Conservation (phyloP, 2,113 vertebrate genomes). For the Erythrocercus mccallii region DNA sequence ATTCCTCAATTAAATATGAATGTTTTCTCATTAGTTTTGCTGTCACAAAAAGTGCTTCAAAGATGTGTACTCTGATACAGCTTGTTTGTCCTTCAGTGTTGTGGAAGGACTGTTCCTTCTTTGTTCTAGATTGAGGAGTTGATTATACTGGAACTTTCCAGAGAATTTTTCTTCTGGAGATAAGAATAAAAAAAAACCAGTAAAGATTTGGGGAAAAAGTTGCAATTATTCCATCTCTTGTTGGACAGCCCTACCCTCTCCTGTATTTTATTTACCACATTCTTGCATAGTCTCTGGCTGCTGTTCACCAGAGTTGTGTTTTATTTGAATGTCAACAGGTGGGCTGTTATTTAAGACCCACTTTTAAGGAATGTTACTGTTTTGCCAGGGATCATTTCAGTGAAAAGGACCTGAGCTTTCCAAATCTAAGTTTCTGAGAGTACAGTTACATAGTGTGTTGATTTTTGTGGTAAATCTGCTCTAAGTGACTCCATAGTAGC, state of each 20-base stretch:
- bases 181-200: background rate
- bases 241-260: background rate
- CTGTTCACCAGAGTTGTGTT: background rate
- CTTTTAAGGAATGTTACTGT: slow-evolving; percentile 6
- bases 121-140: background rate
- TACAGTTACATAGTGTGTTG: background rate
- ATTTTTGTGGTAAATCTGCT: background rate
- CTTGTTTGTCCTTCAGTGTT: background rate
- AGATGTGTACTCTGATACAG: background rate
- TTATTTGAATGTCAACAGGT: slow-evolving; percentile 40
- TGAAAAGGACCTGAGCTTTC: slow-evolving; percentile 1
- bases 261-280: slow-evolving; percentile 12
- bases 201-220: background rate
- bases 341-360: slow-evolving; percentile 35
- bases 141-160: background rate
- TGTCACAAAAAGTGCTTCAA: background rate
- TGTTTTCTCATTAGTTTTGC: background rate
- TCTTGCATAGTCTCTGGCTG: background rate
- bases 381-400: slow-evolving; percentile 16
- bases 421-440: background rate
- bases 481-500: background rate
- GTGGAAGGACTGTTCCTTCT: background rate
- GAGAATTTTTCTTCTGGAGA: background rate
- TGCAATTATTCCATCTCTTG: background rate
- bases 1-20: background rate